A percentile compares a stretch with the other conserved stretches of the same genome.
These are phyloP conservation scores for Strix uralensis DNA, from an alignment of 2,113 vertebrate species.

Conservation along the genomic window DNA sequence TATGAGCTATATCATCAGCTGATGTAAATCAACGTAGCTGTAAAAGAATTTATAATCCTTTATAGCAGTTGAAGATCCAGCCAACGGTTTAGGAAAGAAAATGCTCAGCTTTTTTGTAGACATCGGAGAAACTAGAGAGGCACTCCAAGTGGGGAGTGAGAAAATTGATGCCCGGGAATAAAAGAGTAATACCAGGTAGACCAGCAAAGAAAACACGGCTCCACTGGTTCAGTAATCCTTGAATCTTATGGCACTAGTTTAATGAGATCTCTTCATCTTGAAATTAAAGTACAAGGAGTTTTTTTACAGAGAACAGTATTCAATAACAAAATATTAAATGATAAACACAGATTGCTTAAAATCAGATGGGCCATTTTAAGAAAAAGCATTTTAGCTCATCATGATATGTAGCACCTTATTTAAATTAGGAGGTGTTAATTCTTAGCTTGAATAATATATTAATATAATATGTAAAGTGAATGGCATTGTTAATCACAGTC, in stretches of 20 bases:
- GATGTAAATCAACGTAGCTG: constrained; percentile 60
- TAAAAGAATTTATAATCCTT: constrained; percentile 49
- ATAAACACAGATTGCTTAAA: constrained; percentile 87
- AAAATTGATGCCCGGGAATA: background rate
- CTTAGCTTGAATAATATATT: constrained; percentile 91
- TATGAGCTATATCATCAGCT: constrained; percentile 66
- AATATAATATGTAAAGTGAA: constrained; percentile 92
- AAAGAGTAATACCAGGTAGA: constrained; percentile 12
- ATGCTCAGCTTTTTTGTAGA: background rate
- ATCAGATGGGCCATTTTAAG: constrained; percentile 88
- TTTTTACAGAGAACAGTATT: constrained; percentile 75
- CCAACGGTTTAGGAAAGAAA: background rate
- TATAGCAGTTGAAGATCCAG: constrained; percentile 20
- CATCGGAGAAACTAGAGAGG: background rate
- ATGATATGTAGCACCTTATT: constrained; percentile 88
- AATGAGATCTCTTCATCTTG: constrained; percentile 82
- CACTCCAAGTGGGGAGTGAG: background rate
- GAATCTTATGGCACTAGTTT: constrained; percentile 70
- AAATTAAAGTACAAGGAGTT: constrained; percentile 81
- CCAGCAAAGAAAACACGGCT: constrained; percentile 40
- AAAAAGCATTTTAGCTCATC: constrained; percentile 86
- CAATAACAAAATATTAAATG: constrained; percentile 88
- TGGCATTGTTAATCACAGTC: constrained; percentile 92
- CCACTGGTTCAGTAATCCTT: constrained; percentile 61
- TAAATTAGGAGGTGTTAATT: constrained; percentile 91